A percentile compares a stretch with the other conserved stretches of the same genome.
Evolutionary conservation across 2,113 vertebrate species (phyloP).

Genomic region (Drymodes brunneopygia): DNA sequence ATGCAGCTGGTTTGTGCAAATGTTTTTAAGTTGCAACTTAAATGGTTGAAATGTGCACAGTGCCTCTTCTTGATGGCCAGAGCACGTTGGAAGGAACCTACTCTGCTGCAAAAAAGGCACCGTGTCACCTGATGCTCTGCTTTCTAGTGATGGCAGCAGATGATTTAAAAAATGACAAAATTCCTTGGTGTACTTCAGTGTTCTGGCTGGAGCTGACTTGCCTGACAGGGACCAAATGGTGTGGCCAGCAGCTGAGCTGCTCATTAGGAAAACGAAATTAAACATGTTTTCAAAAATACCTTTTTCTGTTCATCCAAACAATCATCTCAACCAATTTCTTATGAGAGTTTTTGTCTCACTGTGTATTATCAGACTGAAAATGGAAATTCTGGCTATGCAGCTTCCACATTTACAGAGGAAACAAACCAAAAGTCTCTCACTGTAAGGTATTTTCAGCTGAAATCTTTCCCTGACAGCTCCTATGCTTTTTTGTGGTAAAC

Average conservation of each 20-base stretch:
- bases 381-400: not conserved
- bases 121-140: rapidly evolving
- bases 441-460: not conserved
- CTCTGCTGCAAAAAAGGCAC: not conserved
- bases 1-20: not conserved
- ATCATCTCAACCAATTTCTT: not conserved
- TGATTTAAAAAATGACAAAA: not conserved
- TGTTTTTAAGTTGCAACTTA: not conserved
- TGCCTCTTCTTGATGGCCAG: not conserved
- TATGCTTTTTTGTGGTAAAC: not conserved
- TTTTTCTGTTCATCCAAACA: not conserved
- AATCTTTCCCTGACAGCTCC: not conserved
- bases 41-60: not conserved
- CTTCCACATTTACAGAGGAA: not conserved
- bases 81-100: not conserved
- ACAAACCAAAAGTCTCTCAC: not conserved
- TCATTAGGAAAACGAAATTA: not conserved
- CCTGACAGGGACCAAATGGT: not conserved
- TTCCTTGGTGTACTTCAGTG: not conserved
- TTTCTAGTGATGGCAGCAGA: not conserved
- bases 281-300: not conserved
- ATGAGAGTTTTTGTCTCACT: not conserved
- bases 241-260: not conserved
- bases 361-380: not conserved
- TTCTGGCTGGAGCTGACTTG: not conserved